Percentiles rank a stretch among this genome's conserved stretches.
phyloP scores from a whole-genome alignment of 2,888 invertebrate species.

The Acleris sparsana region DNA sequence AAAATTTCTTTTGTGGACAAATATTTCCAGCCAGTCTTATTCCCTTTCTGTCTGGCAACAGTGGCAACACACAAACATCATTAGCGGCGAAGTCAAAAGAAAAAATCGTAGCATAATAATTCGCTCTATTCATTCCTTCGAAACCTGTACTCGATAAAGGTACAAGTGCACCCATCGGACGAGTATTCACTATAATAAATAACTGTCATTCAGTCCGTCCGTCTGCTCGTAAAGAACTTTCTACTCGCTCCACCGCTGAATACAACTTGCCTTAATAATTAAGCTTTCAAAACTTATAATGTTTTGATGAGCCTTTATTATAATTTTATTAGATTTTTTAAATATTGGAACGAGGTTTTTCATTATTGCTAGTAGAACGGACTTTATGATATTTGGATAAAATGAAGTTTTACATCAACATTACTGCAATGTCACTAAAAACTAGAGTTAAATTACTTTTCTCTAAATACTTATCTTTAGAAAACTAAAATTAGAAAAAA shows the following conservation, averaged over 20 bases:
- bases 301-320: slow-evolving; percentile 33
- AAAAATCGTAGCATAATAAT: slow-evolving; percentile 30
- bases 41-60: slow-evolving; percentile 22
- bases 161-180: slow-evolving; percentile 40
- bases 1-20: slow-evolving; percentile 2
- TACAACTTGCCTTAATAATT: slow-evolving; percentile 44
- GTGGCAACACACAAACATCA: slow-evolving; percentile 21
- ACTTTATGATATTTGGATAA: no score
- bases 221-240: slow-evolving; percentile 61
- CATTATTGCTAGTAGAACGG: no score
- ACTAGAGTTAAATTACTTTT: no score
- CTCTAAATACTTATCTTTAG: no score
- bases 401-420: no score
- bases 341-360: no score
- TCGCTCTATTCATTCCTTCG: slow-evolving; percentile 35
- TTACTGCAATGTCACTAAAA: no score
- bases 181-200: slow-evolving; percentile 51
- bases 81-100: slow-evolving; percentile 32
- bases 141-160: slow-evolving; percentile 36
- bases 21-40: slow-evolving; percentile 16
- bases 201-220: slow-evolving; percentile 55
- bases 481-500: no score
- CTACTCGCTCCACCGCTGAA: slow-evolving; percentile 49
- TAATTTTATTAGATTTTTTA: slow-evolving; percentile 16
- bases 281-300: slow-evolving; percentile 47